Base-by-base conservation (phyloP, 1,140 invertebrate genomes). In the Bombyx mandarina region DNA sequence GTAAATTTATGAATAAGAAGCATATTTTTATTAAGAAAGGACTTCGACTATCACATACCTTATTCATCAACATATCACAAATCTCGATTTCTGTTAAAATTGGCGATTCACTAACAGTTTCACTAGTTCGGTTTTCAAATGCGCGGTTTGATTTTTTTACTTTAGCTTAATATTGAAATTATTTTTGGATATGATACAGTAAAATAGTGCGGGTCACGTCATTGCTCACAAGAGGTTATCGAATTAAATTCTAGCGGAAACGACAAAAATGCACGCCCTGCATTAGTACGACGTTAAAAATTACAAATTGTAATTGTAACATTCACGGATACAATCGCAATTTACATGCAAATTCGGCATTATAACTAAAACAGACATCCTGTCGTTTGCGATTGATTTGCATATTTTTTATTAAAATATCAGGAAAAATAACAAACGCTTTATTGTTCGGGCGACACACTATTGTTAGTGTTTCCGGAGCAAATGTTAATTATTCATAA, bases 361-460 rank as follows among this genome's bases (percentile, higher is more conserved):
- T 79, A 82, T 74, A 81, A 85, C 77, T 76, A 84, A 86, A 85
- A 83, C 76, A 75, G 75, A 73, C 83, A 85, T 86, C 83, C 83
- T 84, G 81, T 75, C 72, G 74, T 63, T 61, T 66, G 67, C 79
- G 69, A 83, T 86, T 73, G 83, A 86, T 86, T 86, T 83, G 83
- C 83, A 86, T 86, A 86, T 86, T 86, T 86, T 86, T 85, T 82
- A 80, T 56, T 8, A 52, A 44, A 79, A 83, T 78, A 78, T 77
- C 73, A 73, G 71, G 69, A 66, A 75, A 72, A 77, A 80, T 72
- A 82, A 86, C 82, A 86, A 86, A 79, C 65, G 61, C 54, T 73
- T 75, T 75, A 81, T 75, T 71, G 75, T 77, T 77, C 71, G 68
- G 66, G 68, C 65, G 62, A 65, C 54, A 61, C 47, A 62, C 82